These are phyloP conservation scores for Pseudochromis fuscus DNA, from an alignment of 2,797 vertebrate genomes.

Conservation along the genomic window DNA sequence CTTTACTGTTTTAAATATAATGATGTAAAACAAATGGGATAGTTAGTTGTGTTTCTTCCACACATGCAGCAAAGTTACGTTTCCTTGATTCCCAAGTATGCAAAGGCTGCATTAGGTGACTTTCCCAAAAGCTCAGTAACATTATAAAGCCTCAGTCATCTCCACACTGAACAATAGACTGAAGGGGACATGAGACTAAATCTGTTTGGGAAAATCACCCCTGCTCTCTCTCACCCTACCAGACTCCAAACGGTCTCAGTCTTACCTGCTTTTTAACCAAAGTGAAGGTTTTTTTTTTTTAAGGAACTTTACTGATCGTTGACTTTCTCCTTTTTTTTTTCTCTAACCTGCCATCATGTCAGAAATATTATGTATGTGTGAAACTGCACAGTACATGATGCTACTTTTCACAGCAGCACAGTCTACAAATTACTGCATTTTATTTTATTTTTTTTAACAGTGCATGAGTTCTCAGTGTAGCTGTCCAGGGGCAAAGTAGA, in stretches of 20 bases:
- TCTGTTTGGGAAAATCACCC: slow-evolving; percentile 78
- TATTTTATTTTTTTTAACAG: not conserved
- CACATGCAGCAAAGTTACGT: slow-evolving; percentile 4
- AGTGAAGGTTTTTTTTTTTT: slow-evolving; percentile 12
- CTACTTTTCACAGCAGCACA: slow-evolving; percentile 4
- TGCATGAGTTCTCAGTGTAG: slow-evolving; percentile 9
- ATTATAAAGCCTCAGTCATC: slow-evolving; percentile 52
- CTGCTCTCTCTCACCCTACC: slow-evolving; percentile 67
- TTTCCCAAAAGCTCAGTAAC: slow-evolving; percentile 77
- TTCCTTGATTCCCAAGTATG: slow-evolving; percentile 32
- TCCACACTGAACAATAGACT: slow-evolving; percentile 56
- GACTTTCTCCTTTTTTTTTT: too few species aligned
- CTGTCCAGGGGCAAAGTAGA: slow-evolving; percentile 19
- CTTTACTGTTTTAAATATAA: too few species aligned
- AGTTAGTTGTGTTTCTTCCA: not conserved
- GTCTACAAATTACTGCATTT: too few species aligned
- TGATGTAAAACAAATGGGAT: not conserved
- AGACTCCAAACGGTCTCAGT: slow-evolving; percentile 35
- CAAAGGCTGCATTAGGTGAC: slow-evolving; percentile 35
- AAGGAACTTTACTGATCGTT: not conserved
- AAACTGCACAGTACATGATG: not conserved
- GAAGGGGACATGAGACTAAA: slow-evolving; percentile 68
- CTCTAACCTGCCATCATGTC: slow-evolving; percentile 5
- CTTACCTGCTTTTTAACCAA: slow-evolving; percentile 40
- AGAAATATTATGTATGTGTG: slow-evolving; percentile 1